phyloP scores from a whole-genome alignment of 1,140 invertebrate genomes.

The Apocrypta bakeri region DNA sequence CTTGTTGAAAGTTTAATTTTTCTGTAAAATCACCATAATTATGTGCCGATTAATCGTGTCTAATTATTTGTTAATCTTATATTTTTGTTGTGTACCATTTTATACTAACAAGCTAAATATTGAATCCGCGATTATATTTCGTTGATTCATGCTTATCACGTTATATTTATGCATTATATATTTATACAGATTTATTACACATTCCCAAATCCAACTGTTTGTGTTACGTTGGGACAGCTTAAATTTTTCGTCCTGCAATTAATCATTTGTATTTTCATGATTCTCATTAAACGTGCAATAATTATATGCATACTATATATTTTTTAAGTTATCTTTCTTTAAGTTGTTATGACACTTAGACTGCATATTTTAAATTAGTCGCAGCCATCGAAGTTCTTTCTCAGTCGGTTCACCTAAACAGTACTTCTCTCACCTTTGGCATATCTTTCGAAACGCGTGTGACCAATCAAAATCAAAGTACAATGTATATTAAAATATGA shows the following conservation, averaged over 20 bases:
- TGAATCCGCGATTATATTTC: neutral
- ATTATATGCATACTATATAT: neutral
- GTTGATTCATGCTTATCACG: slow-evolving; percentile 22
- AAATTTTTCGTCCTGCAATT: slow-evolving; percentile 14
- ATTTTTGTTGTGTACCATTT: slow-evolving; percentile 1
- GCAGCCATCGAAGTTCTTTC: neutral
- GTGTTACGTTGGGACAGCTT: slow-evolving; percentile 40
- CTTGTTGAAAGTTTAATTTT: neutral
- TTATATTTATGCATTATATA: slow-evolving; percentile 1
- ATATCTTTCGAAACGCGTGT: neutral
- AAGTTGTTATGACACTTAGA: neutral
- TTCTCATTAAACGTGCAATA: too few species aligned
- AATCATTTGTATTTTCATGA: slow-evolving; percentile 25
- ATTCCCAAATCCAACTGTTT: slow-evolving; percentile 26
- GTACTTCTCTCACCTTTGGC: too few species aligned
- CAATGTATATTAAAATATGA: neutral
- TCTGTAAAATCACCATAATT: neutral
- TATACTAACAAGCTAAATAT: slow-evolving; percentile 41
- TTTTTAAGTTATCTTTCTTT: slow-evolving; percentile 3
- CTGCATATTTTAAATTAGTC: neutral
- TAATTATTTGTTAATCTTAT: neutral
- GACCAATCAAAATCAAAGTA: neutral
- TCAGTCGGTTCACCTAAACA: neutral
- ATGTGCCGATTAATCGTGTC: neutral
- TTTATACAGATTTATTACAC: too few species aligned